Evolutionary conservation across 2,113 vertebrate genomes (phyloP).

Genomic region (Pollimyrus isidori): DNA sequence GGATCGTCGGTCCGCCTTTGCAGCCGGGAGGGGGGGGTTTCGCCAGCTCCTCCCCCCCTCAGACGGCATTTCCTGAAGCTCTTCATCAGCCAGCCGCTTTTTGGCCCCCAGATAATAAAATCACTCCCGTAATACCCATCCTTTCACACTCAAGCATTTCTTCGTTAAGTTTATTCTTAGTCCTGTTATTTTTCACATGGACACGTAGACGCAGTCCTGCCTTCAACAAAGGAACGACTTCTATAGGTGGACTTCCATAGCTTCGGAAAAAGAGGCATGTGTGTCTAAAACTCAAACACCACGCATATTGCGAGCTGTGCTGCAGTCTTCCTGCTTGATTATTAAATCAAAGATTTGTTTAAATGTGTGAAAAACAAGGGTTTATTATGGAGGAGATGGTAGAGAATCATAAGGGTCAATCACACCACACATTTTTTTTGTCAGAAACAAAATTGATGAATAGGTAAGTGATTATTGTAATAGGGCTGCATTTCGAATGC

Average conservation of each 20-base stretch:
- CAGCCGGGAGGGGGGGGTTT: too few relatives aligned
- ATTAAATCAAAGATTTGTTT: not conserved
- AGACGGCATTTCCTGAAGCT: not conserved
- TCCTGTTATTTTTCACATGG: not conserved
- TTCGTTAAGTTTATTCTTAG: not conserved
- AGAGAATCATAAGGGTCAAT: not conserved
- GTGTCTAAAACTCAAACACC: not conserved
- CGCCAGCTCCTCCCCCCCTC: not conserved
- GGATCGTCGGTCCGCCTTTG: not conserved
- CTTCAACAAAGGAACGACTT: not conserved
- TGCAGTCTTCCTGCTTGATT: not conserved
- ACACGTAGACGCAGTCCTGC: not conserved
- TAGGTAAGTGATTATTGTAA: not conserved
- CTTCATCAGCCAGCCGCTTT: not conserved
- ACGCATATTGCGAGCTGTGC: not conserved
- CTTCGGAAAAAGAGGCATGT: not conserved
- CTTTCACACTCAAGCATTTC: not conserved
- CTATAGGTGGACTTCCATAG: not conserved
- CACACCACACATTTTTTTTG: not conserved
- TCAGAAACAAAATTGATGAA: not conserved
- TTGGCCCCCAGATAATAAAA: not conserved
- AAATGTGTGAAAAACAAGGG: not conserved
- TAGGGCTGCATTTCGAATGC: not conserved
- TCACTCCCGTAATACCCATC: not conserved
- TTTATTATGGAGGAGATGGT: not conserved